Percentiles rank a stretch among this genome's conserved stretches.
phyloP scores from a whole-genome alignment of 2,113 vertebrate genomes.

The Nothocercus nigrocapillus region DNA sequence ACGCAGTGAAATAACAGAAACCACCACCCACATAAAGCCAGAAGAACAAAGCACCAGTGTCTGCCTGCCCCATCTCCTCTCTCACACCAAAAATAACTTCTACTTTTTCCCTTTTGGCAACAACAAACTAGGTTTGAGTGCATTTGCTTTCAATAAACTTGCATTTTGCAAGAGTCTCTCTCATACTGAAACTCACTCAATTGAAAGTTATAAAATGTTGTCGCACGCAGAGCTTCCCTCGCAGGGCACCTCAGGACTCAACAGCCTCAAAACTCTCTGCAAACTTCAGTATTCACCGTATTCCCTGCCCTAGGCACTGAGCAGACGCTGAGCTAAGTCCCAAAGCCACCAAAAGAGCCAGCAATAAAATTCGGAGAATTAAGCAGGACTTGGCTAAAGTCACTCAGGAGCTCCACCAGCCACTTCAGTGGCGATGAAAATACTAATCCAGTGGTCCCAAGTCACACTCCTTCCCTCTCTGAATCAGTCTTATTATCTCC shows the following conservation, averaged over 20 bases:
- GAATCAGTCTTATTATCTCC: background rate
- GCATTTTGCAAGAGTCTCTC: constrained; percentile 28
- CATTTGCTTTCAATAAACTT: constrained; percentile 56
- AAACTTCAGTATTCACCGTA: rapidly evolving
- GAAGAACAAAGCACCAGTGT: constrained; percentile 67
- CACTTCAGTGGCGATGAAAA: background rate
- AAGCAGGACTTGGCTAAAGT: background rate
- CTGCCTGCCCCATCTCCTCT: constrained; percentile 63
- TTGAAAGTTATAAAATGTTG: background rate
- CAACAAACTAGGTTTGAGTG: constrained; percentile 22
- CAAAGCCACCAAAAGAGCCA: background rate
- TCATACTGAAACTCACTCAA: constrained; percentile 21
- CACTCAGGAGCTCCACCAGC: background rate
- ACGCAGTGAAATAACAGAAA: constrained; percentile 50
- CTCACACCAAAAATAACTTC: constrained; percentile 62
- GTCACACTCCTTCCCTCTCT: background rate
- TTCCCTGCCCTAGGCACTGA: background rate
- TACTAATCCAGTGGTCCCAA: background rate
- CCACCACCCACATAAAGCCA: constrained; percentile 66
- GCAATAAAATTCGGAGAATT: background rate
- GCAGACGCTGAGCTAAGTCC: background rate
- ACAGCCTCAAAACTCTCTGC: background rate
- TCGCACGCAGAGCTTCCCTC: background rate
- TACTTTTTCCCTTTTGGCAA: constrained; percentile 64
- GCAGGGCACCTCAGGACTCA: background rate